Conservation (phyloP, 1,140 invertebrate species). For the Aphelenchoides fujianensis region DNA sequence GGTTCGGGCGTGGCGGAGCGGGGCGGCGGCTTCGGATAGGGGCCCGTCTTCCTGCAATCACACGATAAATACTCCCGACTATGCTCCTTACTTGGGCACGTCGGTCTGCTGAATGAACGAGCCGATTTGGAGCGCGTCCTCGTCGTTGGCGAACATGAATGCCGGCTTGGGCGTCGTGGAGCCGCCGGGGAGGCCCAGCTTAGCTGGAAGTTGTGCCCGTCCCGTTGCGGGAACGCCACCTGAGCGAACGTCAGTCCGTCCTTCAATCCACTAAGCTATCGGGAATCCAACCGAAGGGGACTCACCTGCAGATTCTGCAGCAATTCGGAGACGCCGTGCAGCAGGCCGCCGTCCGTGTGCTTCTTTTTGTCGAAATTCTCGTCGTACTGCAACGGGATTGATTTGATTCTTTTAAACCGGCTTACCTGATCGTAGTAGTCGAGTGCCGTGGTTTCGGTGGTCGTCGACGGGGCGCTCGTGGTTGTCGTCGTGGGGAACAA, state of each 20-base stretch:
- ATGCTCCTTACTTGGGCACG: not conserved
- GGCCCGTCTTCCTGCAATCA: slow-evolving; percentile 27
- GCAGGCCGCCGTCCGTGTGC: slow-evolving; percentile 39
- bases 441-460: slow-evolving; percentile 29
- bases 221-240: slow-evolving; percentile 41
- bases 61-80: not conserved
- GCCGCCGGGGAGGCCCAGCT: slow-evolving; percentile 19
- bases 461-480: slow-evolving; percentile 16
- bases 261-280: slow-evolving; percentile 25
- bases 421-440: slow-evolving; percentile 53
- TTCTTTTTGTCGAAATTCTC: slow-evolving; percentile 55
- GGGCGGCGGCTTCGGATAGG: slow-evolving; percentile 22
- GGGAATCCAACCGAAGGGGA: not conserved
- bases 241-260: slow-evolving; percentile 49
- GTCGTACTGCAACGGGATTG: too few species aligned
- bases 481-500: too few species aligned
- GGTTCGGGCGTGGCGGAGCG: slow-evolving; percentile 10
- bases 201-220: slow-evolving; percentile 34
- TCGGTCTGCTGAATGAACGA: slow-evolving; percentile 49
- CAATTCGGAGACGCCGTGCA: slow-evolving; percentile 41
- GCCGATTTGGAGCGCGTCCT: slow-evolving; percentile 40
- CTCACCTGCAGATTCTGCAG: slow-evolving; percentile 46
- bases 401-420: too few species aligned
- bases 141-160: slow-evolving; percentile 48
- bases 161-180: slow-evolving; percentile 20